Conservation (phyloP, 2,113 vertebrate species). For the Cheilinus undulatus region DNA sequence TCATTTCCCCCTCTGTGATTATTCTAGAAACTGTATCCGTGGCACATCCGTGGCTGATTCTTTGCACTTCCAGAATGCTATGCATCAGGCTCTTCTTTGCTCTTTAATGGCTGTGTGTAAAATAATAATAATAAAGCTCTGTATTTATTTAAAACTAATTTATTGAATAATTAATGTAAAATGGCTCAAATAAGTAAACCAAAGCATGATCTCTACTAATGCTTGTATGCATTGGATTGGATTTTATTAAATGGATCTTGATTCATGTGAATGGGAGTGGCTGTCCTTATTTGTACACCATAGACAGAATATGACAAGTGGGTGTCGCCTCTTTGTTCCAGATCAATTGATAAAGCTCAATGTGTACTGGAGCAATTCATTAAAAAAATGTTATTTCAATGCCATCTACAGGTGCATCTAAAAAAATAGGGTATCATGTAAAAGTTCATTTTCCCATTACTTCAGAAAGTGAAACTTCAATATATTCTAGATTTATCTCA, state of each 20-base stretch:
- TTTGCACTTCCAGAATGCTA: slow-evolving; percentile 77
- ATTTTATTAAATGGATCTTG: slow-evolving; percentile 82
- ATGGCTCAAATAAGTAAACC: slow-evolving; percentile 53
- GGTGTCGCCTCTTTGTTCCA: neutral
- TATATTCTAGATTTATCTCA: too few species aligned
- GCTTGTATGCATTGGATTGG: slow-evolving; percentile 74
- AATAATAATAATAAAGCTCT: slow-evolving; percentile 54
- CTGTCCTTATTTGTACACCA: slow-evolving; percentile 39
- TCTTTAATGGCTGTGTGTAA: slow-evolving; percentile 69
- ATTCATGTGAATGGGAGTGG: slow-evolving; percentile 57
- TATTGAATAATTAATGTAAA: slow-evolving; percentile 71
- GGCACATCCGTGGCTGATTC: slow-evolving; percentile 64
- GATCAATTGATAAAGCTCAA: too few species aligned
- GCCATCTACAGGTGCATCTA: too few species aligned
- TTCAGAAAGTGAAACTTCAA: too few species aligned
- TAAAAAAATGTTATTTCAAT: too few species aligned
- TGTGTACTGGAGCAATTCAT: too few species aligned
- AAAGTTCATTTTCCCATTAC: too few species aligned
- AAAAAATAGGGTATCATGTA: too few species aligned
- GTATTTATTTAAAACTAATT: slow-evolving; percentile 77
- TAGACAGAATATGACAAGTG: neutral
- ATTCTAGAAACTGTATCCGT: slow-evolving; percentile 59
- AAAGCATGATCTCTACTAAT: slow-evolving; percentile 75
- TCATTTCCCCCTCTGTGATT: slow-evolving; percentile 45
- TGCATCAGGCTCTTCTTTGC: slow-evolving; percentile 68